phyloP scores from a whole-genome alignment of 2,888 invertebrate species.

The Protodeltote pygarga region DNA sequence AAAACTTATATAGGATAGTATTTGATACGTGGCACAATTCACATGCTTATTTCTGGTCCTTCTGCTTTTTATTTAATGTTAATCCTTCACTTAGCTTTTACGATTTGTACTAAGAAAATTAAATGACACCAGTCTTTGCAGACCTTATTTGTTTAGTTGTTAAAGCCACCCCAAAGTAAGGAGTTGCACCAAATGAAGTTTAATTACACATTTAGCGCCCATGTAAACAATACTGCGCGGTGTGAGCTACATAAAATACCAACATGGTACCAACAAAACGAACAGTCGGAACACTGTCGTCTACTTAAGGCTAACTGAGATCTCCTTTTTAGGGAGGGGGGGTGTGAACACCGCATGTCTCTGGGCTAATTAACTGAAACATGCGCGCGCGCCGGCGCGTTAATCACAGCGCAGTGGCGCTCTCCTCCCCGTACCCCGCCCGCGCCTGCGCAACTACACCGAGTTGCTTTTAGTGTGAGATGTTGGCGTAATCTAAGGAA shows the following conservation, averaged over 20 bases:
- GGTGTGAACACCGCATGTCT: constrained; percentile 79
- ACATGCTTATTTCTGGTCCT: background rate
- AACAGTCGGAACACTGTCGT: constrained; percentile 59
- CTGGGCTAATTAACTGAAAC: constrained; percentile 81
- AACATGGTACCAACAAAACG: constrained; percentile 61
- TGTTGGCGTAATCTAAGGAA: constrained; percentile 80
- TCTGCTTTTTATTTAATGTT: background rate
- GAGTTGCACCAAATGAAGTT: constrained; percentile 37
- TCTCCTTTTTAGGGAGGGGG: constrained; percentile 78
- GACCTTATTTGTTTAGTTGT: background rate
- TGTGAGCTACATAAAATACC: constrained; percentile 53
- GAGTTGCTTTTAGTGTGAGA: constrained; percentile 81
- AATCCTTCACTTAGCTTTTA: too few species aligned
- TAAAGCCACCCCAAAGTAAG: constrained; percentile 10
- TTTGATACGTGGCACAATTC: background rate
- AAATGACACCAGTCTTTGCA: background rate
- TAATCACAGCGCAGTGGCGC: constrained; percentile 69
- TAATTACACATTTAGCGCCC: constrained; percentile 45
- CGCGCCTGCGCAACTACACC: constrained; percentile 64
- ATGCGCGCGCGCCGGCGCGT: constrained; percentile 77
- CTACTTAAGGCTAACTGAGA: constrained; percentile 76
- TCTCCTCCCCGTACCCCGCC: constrained; percentile 44
- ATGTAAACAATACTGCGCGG: constrained; percentile 52
- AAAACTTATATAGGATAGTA: too few species aligned
- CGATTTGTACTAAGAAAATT: background rate